Evolutionary conservation across 1,140 invertebrate genomes (phyloP).

Genomic region (Zaprionus taronus): DNA sequence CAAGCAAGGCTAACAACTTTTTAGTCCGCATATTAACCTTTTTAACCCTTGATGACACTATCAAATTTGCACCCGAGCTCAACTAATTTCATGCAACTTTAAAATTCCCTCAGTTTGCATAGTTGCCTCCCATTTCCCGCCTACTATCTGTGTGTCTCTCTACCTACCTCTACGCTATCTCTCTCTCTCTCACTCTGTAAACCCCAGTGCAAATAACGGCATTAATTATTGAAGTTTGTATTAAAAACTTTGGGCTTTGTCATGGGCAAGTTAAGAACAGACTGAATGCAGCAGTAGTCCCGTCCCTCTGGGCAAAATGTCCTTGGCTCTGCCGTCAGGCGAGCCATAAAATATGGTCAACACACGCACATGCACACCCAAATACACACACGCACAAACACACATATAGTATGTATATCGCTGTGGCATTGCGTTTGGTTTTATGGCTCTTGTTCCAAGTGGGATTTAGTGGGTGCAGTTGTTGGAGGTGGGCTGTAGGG

Average conservation of each 20-base stretch:
- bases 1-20: neutral
- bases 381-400: slow-evolving; percentile 12
- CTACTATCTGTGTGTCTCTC: neutral
- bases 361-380: slow-evolving; percentile 25
- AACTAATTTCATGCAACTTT: slow-evolving; percentile 8
- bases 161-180: neutral
- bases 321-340: slow-evolving; percentile 52
- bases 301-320: slow-evolving; percentile 48
- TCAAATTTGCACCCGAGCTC: neutral
- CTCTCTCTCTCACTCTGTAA: neutral
- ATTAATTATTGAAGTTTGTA: slow-evolving; percentile 73
- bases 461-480: slow-evolving; percentile 5
- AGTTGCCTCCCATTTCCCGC: neutral
- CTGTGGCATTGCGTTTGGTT: slow-evolving; percentile 51
- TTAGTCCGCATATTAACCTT: neutral
- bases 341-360: slow-evolving; percentile 69
- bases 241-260: slow-evolving; percentile 63
- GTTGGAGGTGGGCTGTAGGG: neutral
- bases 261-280: slow-evolving; percentile 37
- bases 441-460: slow-evolving; percentile 66
- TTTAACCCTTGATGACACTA: neutral
- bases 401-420: neutral
- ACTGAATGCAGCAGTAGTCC: slow-evolving; percentile 24
- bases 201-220: slow-evolving; percentile 41
- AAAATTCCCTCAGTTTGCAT: slow-evolving; percentile 15